Conservation (phyloP, 2,113 vertebrate genomes). For the Pavo muticus region DNA sequence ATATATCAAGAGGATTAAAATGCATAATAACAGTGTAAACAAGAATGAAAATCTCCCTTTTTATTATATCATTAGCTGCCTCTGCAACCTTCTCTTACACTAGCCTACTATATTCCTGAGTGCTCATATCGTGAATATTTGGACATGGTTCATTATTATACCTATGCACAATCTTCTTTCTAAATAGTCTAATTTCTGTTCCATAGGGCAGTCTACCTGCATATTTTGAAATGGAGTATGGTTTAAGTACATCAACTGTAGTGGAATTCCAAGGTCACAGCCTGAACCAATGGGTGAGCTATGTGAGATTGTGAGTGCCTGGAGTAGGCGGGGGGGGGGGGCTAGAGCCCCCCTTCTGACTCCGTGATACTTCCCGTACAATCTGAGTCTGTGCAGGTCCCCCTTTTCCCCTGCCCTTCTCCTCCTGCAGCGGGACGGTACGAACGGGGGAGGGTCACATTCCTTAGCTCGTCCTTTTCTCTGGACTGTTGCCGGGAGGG, state of each 20-base stretch:
- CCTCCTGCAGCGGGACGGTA: too few relatives aligned
- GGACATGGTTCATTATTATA: background rate
- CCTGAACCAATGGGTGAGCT: too few relatives aligned
- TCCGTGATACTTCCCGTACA: too few relatives aligned
- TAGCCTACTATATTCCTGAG: background rate
- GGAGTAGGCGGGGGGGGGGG: too few relatives aligned
- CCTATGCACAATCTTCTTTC: background rate
- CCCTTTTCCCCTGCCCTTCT: too few relatives aligned
- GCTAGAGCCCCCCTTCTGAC: too few relatives aligned
- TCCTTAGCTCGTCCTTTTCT: too few relatives aligned
- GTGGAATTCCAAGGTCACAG: too few relatives aligned
- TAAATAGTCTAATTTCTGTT: background rate
- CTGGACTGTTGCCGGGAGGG: too few relatives aligned
- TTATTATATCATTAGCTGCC: background rate
- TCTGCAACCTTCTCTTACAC: background rate
- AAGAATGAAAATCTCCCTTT: background rate
- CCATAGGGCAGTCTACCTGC: background rate
- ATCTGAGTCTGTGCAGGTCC: too few relatives aligned
- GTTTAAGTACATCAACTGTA: background rate
- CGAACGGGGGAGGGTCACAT: too few relatives aligned
- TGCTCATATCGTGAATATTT: background rate
- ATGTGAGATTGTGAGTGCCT: too few relatives aligned
- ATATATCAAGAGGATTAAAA: background rate
- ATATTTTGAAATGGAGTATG: background rate
- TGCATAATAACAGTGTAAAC: background rate